Base-by-base conservation (phyloP, 1,140 invertebrate species). In the Stenopsyche tienmushanensis region DNA sequence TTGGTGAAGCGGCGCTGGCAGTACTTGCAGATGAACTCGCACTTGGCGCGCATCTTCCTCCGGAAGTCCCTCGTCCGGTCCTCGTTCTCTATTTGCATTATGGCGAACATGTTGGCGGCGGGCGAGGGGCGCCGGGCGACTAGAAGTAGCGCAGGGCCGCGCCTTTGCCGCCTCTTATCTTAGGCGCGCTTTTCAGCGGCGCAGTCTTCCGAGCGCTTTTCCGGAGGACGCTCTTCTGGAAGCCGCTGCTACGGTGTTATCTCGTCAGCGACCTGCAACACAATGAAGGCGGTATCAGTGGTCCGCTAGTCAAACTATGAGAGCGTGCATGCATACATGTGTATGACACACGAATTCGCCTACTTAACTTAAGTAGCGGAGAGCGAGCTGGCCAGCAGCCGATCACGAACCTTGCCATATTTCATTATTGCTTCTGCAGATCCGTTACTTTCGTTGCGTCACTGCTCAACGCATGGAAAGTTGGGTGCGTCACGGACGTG, bases 1-100 rank as follows among this genome's bases (percentile, higher is more conserved):
- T 99, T 99, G 74, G 95, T 98, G 86, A 99, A 99, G 74, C 96
- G 88, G 75, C 97, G 89, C 81, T 97, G 91, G 86, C 97, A 99
- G 85, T 93, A 99, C 82, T 96, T 94, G 88, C 97, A 99, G 79
- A 99, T 93, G 83, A 97, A 98, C 84, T 99, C 92, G 85, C 94
- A 96, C 85, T 96, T 92, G 82, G 90, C 86, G 79, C 90, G 85
- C 90, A 92, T 92, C 84, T 92, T 96, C 79, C 94, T 91, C 79
- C 94, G 87, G 84, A 92, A 93, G 85, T 93, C 90, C 82, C 90
- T 85, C 82, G 89, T 86, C 83, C 90, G 88, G 82, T 92, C 91
- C 84, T 93, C 91, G 83, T 89, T 89, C 84, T 93, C 91, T 82
- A 93, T 91, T 85, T 89, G 88, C 88, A 90, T 90, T 82, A 90